Evolutionary conservation across 2,113 vertebrate species (phyloP), one percentile per base, ranked within the genome.

Genomic region (Cephalopterus ornatus): DNA sequence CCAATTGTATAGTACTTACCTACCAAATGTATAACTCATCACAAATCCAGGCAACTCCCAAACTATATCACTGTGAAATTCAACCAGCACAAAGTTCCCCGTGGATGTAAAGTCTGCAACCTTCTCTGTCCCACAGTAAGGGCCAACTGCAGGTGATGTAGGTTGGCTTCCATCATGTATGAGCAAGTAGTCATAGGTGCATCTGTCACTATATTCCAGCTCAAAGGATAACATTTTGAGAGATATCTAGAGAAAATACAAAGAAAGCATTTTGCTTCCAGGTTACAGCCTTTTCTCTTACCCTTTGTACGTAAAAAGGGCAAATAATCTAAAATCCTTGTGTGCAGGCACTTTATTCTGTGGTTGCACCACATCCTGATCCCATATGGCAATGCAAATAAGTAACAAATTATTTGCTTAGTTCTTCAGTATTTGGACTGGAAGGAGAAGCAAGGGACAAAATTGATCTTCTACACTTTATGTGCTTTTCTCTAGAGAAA

Each of bases 31-130:
- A 9, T 97, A 98, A 66, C 82, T 94, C 67, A 97, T 72, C 21
- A 62, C 24, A 28, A 98, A 98, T 70, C 97, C 97, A 0, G 73
- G 78, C 61, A 88, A 28, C 62, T 97, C 94, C 96, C 97, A 97
- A 56, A 88, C 66, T 50, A 59, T 20, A 52, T 98, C 97, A 49
- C 95, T 97, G 73, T 96, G 92, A 81, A 97, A 97, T 94, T 97
- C 96, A 78, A 98, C 44, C 59, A 97, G 84, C 37, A 98, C 95
- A 58, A 94, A 95, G 66, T 91, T 97, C 24, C 81, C 96, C 50
- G 95, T 94, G 46, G 97, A 97, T 71, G 44, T 94, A 56, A 97
- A 96, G 59, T 88, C 74, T 81, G 89, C 70, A 65, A 96, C 61
- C 20, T 84, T 68, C 81, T 82, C 49, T 53, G 83, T 96, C 33